Evolutionary conservation across 2,797 vertebrate species (phyloP), one percentile per base, ranked within the genome.

Genomic region (Etheostoma nigrum): DNA sequence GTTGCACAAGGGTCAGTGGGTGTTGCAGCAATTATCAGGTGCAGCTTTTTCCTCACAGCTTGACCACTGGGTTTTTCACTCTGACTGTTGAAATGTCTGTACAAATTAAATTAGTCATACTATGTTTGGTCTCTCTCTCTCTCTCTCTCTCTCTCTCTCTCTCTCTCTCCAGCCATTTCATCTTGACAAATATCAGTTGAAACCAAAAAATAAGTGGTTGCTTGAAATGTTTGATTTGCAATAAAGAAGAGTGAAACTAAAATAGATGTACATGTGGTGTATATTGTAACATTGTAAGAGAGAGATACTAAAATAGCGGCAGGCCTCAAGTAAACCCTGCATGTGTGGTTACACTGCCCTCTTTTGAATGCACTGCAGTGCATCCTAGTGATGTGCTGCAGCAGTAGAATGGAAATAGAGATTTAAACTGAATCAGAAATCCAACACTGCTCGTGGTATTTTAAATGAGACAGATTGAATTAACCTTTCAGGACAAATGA

Each of bases 311-410:
- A 78, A 74, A 67, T 14, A 63, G 42, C 48, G 15, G 49, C n/a
- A 57, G 63, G 51, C 42, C 2, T 67, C 21, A 49, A 65, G 79
- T 15, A 19, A 49, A 62, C n/a, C 47, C 81, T 52, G 84, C 88
- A 65, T 85, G 79, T 88, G 88, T 90, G 90, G 68, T 86, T 90
- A 93, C 89, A 93, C 91, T 92, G 91, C 93, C 92, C 92, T 93
- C 93, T 91, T 90, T 93, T 91, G 92, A 91, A 86, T 79, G 75
- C 82, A 73, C 75, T n/a, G 78, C 83, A 79, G 67, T 49, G 79
- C 48, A 58, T 83, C 58, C 60, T 19, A 3, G 23, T 21, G 14
- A 66, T 27, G 66, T 52, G 63, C 51, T 48, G 67, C 44, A 78
- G 74, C 30, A 40, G 40, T 44, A 44, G 13, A 59, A 21, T 6